Base-by-base conservation (phyloP, 2,113 vertebrate species). In the Chloebia gouldiae region DNA sequence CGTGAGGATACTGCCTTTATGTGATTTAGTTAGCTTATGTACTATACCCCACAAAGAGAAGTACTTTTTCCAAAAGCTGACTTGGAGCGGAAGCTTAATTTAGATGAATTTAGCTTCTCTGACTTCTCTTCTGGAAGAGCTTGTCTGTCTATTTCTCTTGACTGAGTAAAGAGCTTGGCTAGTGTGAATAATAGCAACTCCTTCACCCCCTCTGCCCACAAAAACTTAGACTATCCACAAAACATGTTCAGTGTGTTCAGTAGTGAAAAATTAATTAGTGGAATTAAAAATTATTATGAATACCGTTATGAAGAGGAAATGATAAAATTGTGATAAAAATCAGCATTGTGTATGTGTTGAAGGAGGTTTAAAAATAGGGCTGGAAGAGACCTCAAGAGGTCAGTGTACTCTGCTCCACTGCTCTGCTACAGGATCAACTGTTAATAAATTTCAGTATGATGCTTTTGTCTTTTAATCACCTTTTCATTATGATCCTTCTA, bases 361-460 rank as follows among this genome's bases (percentile, higher is more conserved):
- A 65, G 50, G 77, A 64, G 54, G 24, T 28, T 83, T 70, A 28
- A 64, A 90, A 88, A 93, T 56, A 68, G 51, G 54, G 15, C 80
- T 95, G 80, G 77, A 78, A 84, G 83, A 94, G 60, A 90, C 88
- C 92, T 97, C 76, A 88, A 95, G 95, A 95, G 92, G 94, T 97
- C 95, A 96, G 96, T 93, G 76, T 97, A 25, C 86, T 73, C 90
- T 96, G 49, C 76, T 88, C 47, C 33, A 16, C 54, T 50, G 30
- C 47, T 92, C 39, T 88, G 56, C 33, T 73, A 16, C 47, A 86
- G 56, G 60, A 88, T 93, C 60, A 81, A 51, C 60, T 90, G 76
- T 73, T 95, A 73, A 83, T 92, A 72, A 82, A 72, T 90, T 84
- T 69, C 40, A 45, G 16, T 77, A 35, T 88, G 72, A 84, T 84